These are phyloP conservation scores for Forbesichthys agassizii DNA, from an alignment of 2,113 vertebrate species.

Conservation along the genomic window DNA sequence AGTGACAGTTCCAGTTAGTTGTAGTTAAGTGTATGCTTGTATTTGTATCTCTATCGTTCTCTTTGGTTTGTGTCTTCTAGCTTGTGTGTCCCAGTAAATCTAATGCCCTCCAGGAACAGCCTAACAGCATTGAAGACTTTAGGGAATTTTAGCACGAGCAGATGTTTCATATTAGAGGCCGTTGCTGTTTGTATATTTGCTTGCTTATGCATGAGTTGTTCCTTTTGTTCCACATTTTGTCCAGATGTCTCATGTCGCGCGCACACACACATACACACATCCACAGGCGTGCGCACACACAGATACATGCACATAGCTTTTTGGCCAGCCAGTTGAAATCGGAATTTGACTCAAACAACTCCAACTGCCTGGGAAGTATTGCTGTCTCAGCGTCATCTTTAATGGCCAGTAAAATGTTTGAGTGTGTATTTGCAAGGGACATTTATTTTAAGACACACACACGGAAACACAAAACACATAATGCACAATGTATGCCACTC, in stretches of 20 bases:
- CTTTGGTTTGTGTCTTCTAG: not conserved
- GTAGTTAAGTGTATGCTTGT: too few species aligned
- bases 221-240: constrained; percentile 41
- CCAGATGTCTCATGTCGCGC: constrained; percentile 46
- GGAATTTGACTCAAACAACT: constrained; percentile 30
- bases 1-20: too few species aligned
- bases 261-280: not conserved
- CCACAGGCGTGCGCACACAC: constrained; percentile 4
- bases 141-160: constrained; percentile 36
- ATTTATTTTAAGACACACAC: constrained; percentile 41
- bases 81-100: not conserved
- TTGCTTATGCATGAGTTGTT: constrained; percentile 27
- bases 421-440: constrained; percentile 48
- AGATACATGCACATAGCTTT: constrained; percentile 16
- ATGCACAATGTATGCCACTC: constrained; percentile 16
- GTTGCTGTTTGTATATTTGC: constrained; percentile 43
- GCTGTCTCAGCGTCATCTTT: constrained; percentile 47
- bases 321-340: constrained; percentile 44
- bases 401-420: constrained; percentile 48
- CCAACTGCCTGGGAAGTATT: constrained; percentile 39
- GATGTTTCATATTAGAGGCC: constrained; percentile 24
- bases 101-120: not conserved
- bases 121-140: constrained; percentile 38
- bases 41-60: constrained; percentile 1
- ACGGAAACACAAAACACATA: constrained; percentile 40